Percentiles rank a stretch among this genome's conserved stretches.
phyloP scores from a whole-genome alignment of 2,797 vertebrate species.

The Anas bernieri region DNA sequence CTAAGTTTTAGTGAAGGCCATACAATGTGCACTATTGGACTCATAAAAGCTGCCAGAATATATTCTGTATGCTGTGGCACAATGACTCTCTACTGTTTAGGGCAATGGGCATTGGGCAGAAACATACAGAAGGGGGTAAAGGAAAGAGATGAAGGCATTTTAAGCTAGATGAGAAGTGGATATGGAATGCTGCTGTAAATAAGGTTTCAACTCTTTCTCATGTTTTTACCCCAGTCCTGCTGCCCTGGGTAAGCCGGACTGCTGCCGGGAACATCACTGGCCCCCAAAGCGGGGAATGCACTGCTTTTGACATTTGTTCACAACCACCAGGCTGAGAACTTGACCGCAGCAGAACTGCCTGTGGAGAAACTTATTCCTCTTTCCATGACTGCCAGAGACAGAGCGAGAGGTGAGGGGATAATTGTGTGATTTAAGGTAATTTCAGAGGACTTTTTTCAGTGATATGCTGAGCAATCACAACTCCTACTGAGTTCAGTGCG shows the following conservation, averaged over 20 bases:
- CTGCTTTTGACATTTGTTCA: not conserved
- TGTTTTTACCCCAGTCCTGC: rapidly evolving
- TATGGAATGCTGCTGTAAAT: not conserved
- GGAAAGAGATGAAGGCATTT: not conserved
- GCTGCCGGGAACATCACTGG: not conserved
- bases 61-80: not conserved
- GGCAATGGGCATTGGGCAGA: not conserved
- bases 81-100: not conserved
- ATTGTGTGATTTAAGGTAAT: constrained; percentile 66
- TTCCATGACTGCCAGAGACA: not conserved
- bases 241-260: not conserved
- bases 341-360: not conserved
- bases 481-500: constrained; percentile 43
- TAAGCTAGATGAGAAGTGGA: not conserved
- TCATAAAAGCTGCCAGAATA: not conserved
- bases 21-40: not conserved
- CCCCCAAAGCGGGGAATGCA: not conserved
- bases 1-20: not conserved
- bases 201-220: not conserved
- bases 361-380: not conserved
- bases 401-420: constrained; percentile 13
- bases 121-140: not conserved
- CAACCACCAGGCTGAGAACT: not conserved
- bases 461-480: constrained; percentile 50
- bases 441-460: constrained; percentile 35